Percentiles rank a stretch among this genome's conserved stretches.
Evolutionary conservation across 2,113 vertebrate genomes (phyloP).

Genomic region (Larimichthys polyactis): DNA sequence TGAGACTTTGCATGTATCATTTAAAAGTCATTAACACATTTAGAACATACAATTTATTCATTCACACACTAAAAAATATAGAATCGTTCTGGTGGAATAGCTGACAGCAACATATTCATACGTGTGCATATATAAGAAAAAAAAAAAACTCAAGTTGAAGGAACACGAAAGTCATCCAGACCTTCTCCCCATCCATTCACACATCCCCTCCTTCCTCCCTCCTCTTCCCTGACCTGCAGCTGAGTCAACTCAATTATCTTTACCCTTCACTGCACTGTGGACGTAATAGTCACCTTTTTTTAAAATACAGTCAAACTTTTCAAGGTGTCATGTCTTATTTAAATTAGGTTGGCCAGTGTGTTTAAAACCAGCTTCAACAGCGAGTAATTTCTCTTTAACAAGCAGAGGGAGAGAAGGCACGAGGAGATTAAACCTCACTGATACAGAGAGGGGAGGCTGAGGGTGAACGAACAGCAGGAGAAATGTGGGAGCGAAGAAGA

Average conservation of each 20-base stretch:
- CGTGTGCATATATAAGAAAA: background rate
- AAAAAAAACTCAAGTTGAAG: background rate
- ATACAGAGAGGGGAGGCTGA: background rate
- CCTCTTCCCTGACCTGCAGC: constrained; percentile 18
- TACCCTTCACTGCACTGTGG: constrained; percentile 35
- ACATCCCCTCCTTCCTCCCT: background rate
- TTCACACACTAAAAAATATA: no score
- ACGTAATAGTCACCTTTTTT: constrained; percentile 34
- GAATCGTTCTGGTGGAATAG: background rate
- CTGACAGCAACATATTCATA: background rate
- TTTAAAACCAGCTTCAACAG: background rate
- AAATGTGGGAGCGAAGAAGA: background rate
- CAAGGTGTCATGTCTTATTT: constrained; percentile 53
- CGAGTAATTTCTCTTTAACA: constrained; percentile 47
- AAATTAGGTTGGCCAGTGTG: constrained; percentile 58
- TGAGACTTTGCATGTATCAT: no score
- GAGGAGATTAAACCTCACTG: constrained; percentile 17
- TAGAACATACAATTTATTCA: no score
- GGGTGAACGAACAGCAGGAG: background rate
- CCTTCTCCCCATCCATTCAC: background rate
- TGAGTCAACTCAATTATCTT: constrained; percentile 61
- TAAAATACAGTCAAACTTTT: constrained; percentile 59
- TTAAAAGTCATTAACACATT: no score
- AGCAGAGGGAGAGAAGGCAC: constrained; percentile 3
- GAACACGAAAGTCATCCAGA: background rate